phyloP scores from a whole-genome alignment of 1,140 invertebrate species.

The Leptinotarsa defecta region DNA sequence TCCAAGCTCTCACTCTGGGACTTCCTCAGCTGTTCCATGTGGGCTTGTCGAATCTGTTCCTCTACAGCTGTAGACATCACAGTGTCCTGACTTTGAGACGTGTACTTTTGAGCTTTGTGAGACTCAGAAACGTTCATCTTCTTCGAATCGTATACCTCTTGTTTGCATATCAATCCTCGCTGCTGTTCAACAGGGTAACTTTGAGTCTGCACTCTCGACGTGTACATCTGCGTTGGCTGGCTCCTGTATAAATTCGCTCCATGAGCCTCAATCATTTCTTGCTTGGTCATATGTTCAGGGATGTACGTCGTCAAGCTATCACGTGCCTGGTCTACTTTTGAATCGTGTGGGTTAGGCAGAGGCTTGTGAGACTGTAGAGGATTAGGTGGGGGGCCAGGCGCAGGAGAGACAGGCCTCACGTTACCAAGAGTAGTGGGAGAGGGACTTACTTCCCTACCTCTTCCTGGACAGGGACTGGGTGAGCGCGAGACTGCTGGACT shows the following conservation, averaged over 20 bases:
- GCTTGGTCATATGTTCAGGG: slow-evolving; percentile 45
- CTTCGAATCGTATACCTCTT: neutral
- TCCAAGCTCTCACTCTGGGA: slow-evolving; percentile 41
- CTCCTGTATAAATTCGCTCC: slow-evolving; percentile 20
- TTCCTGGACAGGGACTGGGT: slow-evolving; percentile 58
- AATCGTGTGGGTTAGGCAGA: slow-evolving; percentile 39
- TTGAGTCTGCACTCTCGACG: slow-evolving; percentile 27
- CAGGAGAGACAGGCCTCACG: slow-evolving; percentile 59
- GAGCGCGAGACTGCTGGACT: slow-evolving; percentile 63
- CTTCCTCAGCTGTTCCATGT: slow-evolving; percentile 41
- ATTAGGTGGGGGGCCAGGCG: slow-evolving; percentile 65
- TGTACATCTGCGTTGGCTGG: slow-evolving; percentile 31
- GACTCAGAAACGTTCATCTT: slow-evolving; percentile 7
- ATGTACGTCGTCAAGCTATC: slow-evolving; percentile 47
- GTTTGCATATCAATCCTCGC: neutral
- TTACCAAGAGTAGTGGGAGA: slow-evolving; percentile 47
- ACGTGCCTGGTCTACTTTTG: slow-evolving; percentile 45
- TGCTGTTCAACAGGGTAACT: slow-evolving; percentile 24
- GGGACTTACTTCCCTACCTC: slow-evolving; percentile 51
- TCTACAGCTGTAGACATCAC: slow-evolving; percentile 1
- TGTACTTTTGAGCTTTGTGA: slow-evolving; percentile 23
- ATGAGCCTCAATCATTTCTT: slow-evolving; percentile 32
- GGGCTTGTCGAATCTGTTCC: slow-evolving; percentile 20
- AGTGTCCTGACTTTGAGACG: slow-evolving; percentile 9
- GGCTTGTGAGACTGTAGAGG: slow-evolving; percentile 57